phyloP scores from a whole-genome alignment of 2,888 invertebrate species.

The Piscicola geometra region DNA sequence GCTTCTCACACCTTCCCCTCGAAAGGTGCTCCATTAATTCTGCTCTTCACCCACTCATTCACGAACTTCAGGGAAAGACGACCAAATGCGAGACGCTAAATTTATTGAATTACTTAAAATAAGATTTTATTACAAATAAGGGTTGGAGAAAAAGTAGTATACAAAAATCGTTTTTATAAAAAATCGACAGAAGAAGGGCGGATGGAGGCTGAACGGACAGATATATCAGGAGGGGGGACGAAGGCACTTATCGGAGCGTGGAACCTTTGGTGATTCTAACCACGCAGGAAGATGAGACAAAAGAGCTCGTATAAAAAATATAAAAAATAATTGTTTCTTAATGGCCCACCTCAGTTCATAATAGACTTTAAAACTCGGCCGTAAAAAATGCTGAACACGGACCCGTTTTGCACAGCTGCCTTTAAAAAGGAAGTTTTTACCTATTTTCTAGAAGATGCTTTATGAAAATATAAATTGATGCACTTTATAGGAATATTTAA shows the following conservation, averaged over 20 bases:
- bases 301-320: background rate
- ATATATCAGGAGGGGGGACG: background rate
- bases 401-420: too few species aligned
- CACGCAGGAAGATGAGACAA: background rate
- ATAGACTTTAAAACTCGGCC: slow-evolving; percentile 5
- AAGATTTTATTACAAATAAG: too few species aligned
- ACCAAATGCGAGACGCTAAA: too few species aligned
- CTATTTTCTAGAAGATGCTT: too few species aligned
- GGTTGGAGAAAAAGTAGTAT: too few species aligned
- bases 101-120: too few species aligned
- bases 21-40: too few species aligned
- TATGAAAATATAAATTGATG: too few species aligned
- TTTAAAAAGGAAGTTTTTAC: too few species aligned
- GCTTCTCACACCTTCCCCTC: background rate
- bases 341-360: background rate
- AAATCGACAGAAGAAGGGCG: background rate
- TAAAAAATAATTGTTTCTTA: slow-evolving; percentile 5
- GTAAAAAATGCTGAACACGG: slow-evolving; percentile 1
- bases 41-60: too few species aligned
- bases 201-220: background rate
- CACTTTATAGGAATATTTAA: too few species aligned
- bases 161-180: background rate
- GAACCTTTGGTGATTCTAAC: background rate
- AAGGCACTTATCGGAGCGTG: background rate
- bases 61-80: too few species aligned